Conservation (phyloP, 2,113 vertebrate species). For the Cervus canadensis region DNA sequence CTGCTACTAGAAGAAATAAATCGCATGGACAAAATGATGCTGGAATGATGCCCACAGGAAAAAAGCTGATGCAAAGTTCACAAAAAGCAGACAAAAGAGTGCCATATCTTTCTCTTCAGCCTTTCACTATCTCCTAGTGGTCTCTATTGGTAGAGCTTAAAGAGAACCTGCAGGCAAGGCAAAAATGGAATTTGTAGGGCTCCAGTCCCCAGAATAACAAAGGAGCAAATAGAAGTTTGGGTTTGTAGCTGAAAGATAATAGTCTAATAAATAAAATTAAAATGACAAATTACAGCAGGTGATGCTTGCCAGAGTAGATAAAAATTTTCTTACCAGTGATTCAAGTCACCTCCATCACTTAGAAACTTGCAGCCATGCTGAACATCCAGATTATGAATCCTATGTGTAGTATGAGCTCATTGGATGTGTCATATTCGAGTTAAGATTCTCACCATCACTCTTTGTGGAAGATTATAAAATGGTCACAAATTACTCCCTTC, state of each 20-base stretch:
- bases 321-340: background rate
- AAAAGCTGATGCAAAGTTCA: background rate
- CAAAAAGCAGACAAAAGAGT: background rate
- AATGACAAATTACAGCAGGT: background rate
- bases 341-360: background rate
- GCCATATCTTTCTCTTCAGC: background rate
- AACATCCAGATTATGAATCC: background rate
- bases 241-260: background rate
- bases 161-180: background rate
- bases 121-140: background rate
- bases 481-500: background rate
- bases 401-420: background rate
- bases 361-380: background rate
- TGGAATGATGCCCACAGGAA: background rate
- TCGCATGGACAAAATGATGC: background rate
- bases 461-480: background rate
- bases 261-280: slow-evolving; percentile 1
- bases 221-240: background rate
- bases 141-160: background rate
- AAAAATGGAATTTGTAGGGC: background rate
- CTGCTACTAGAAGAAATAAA: background rate
- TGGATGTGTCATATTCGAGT: background rate
- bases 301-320: background rate
- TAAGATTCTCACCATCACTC: background rate
- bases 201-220: background rate